Conservation (phyloP, 2,113 vertebrate species). For the Gallinago jamesoni region DNA sequence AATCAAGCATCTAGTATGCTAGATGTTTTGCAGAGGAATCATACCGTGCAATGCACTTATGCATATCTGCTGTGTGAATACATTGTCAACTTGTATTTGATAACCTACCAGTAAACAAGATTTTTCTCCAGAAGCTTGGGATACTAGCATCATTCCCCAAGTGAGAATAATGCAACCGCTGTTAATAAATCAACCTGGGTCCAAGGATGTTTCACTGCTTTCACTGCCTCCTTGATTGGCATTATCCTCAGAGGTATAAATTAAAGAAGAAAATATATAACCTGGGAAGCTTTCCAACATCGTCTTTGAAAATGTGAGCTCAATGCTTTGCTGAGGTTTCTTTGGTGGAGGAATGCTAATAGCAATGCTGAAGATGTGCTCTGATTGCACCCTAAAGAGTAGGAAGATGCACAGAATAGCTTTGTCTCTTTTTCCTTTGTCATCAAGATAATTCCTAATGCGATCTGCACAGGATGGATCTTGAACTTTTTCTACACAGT, state of each 20-base stretch:
- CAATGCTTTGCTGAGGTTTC: neutral
- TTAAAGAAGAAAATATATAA: conserved; percentile 59
- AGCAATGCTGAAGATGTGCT: neutral
- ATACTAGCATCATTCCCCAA: neutral
- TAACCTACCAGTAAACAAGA: neutral
- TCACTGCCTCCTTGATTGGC: conserved; percentile 15
- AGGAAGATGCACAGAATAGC: neutral
- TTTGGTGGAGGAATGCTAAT: conserved; percentile 34
- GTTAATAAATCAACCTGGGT: conserved; percentile 28
- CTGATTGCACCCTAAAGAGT: conserved; percentile 23
- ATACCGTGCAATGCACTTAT: conserved; percentile 28
- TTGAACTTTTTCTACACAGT: neutral
- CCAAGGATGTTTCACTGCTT: neutral
- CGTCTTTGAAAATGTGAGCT: conserved; percentile 47
- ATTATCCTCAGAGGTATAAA: conserved; percentile 53
- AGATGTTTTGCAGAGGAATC: conserved; percentile 55
- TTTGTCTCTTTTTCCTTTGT: neutral
- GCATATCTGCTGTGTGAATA: conserved; percentile 52
- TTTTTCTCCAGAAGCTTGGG: neutral
- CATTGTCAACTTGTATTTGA: conserved; percentile 38
- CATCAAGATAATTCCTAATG: neutral
- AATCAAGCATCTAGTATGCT: conserved; percentile 2
- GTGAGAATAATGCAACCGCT: conserved; percentile 14
- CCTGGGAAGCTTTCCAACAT: conserved; percentile 55
- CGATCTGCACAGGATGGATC: neutral